phyloP scores from a whole-genome alignment of 2,888 invertebrate species.

The Drosophila mettleri region DNA sequence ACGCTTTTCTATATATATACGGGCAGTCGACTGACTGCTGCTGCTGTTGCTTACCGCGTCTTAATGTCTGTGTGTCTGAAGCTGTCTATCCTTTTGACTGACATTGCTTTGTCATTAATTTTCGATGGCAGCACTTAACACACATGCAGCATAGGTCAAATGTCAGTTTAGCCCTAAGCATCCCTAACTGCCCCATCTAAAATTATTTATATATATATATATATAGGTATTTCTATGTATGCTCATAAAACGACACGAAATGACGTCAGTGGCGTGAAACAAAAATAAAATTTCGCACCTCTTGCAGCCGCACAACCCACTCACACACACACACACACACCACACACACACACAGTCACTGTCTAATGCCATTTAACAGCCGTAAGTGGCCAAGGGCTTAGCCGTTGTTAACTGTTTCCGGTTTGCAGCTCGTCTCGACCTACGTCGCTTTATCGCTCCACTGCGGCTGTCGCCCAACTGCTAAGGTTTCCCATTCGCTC shows the following conservation, averaged over 20 bases:
- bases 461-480: constrained; percentile 29
- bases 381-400: constrained; percentile 74
- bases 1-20: constrained; percentile 39
- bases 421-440: constrained; percentile 60
- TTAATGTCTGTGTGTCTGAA: constrained; percentile 32
- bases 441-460: constrained; percentile 17
- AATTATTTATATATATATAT: constrained; percentile 49
- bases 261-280: constrained; percentile 42
- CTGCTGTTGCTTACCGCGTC: not conserved
- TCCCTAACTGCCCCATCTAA: constrained; percentile 35
- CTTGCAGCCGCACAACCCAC: constrained; percentile 10
- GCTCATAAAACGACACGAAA: constrained; percentile 22
- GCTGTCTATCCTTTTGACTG: constrained; percentile 80
- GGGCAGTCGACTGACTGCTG: not conserved
- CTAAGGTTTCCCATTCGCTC: constrained; percentile 58
- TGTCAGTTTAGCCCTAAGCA: constrained; percentile 52
- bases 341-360: not conserved
- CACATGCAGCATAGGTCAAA: constrained; percentile 72
- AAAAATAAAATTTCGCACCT: constrained; percentile 42
- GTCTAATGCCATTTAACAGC: constrained; percentile 73
- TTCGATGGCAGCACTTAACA: constrained; percentile 79
- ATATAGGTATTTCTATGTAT: too few species aligned
- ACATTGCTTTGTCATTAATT: constrained; percentile 84
- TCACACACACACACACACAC: not conserved
- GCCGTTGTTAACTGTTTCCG: constrained; percentile 76